A percentile compares a stretch with the other conserved stretches of the same genome.
These are phyloP conservation scores for Zapus hudsonius DNA, from an alignment of 2,113 vertebrate genomes.

Conservation along the genomic window DNA sequence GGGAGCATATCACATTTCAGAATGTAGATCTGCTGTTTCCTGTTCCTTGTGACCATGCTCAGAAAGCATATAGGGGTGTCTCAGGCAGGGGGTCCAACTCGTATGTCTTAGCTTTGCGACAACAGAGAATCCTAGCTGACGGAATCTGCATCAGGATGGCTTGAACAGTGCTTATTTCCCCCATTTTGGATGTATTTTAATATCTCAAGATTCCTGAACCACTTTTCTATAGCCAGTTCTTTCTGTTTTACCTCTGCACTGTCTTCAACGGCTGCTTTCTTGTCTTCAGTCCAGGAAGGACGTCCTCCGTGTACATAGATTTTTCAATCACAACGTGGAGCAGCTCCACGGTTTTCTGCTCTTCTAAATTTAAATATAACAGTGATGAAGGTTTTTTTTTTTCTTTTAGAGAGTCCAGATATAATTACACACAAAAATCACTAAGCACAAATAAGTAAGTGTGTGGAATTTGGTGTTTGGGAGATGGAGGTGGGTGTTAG, in stretches of 20 bases:
- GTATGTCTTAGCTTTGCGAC: not conserved
- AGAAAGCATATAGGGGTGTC: not conserved
- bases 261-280: constrained; percentile 75
- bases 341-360: not conserved
- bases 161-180: not conserved
- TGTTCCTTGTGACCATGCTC: not conserved
- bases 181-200: not conserved
- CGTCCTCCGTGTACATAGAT: constrained; percentile 41
- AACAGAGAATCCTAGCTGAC: not conserved
- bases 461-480: not conserved
- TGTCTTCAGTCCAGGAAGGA: constrained; percentile 64
- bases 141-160: not conserved
- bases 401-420: not conserved
- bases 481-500: not conserved
- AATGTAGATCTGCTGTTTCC: not conserved
- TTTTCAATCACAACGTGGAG: not conserved
- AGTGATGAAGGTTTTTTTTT: constrained; percentile 49
- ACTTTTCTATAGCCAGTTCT: constrained; percentile 57
- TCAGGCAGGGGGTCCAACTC: not conserved
- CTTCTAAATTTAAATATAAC: constrained; percentile 43
- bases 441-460: not conserved
- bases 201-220: constrained; percentile 48
- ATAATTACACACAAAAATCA: not conserved
- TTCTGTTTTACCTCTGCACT: constrained; percentile 54
- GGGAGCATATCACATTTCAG: not conserved